A percentile compares a stretch with the other conserved stretches of the same genome.
These are phyloP conservation scores for Anarrhichthys ocellatus DNA, from an alignment of 2,113 vertebrate genomes.

Conservation along the genomic window DNA sequence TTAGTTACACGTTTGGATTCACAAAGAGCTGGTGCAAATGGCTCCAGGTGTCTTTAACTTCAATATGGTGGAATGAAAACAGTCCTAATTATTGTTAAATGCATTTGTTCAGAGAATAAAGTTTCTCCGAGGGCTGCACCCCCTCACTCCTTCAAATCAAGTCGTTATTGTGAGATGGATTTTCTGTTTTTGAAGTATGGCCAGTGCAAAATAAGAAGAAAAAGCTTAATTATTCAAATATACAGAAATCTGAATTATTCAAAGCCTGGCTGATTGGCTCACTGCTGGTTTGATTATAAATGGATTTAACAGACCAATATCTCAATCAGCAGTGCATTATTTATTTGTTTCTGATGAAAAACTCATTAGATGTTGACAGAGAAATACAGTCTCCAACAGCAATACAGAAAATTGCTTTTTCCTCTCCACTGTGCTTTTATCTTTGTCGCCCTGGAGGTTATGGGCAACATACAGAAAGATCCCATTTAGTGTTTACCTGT, in stretches of 20 bases:
- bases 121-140: neutral
- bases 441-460: neutral
- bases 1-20: neutral
- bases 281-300: constrained; percentile 40
- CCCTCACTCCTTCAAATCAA: constrained; percentile 3
- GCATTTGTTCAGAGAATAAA: neutral
- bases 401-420: neutral
- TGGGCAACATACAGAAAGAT: constrained; percentile 5
- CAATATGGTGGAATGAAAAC: neutral
- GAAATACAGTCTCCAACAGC: neutral
- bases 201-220: constrained; percentile 15
- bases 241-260: constrained; percentile 56
- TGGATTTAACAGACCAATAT: constrained; percentile 36
- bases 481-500: constrained; percentile 13
- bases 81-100: neutral
- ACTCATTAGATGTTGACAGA: constrained; percentile 3
- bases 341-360: constrained; percentile 3
- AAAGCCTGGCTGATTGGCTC: constrained; percentile 26
- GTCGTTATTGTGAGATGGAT: constrained; percentile 24
- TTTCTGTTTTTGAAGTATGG: constrained; percentile 34
- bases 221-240: constrained; percentile 41
- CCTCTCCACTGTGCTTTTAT: neutral
- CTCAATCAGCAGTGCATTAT: constrained; percentile 31
- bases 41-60: neutral
- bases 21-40: neutral